Evolutionary conservation across 1,140 invertebrate genomes (phyloP).

Genomic region (Rhyzopertha dominica): DNA sequence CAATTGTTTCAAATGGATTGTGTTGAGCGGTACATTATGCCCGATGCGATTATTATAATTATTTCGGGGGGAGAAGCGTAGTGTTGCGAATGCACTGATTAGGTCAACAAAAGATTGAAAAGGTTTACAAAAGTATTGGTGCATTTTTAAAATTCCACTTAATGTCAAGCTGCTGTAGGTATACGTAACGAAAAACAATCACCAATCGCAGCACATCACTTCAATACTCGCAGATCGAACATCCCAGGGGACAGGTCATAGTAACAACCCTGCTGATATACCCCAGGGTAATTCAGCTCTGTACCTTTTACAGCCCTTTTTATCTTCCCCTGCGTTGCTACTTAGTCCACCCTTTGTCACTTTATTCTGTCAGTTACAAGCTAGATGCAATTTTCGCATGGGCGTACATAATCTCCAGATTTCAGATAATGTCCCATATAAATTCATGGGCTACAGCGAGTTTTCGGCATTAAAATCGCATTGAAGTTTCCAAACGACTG

Average conservation of each 20-base stretch:
- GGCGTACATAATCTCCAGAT: slow-evolving; percentile 14
- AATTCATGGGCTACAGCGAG: too few relatives aligned
- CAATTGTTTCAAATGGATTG: slow-evolving; percentile 34
- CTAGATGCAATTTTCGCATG: neutral
- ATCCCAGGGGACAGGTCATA: slow-evolving; percentile 10
- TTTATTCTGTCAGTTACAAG: neutral
- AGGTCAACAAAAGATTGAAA: too few relatives aligned
- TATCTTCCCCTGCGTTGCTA: too few relatives aligned
- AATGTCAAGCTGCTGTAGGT: too few relatives aligned
- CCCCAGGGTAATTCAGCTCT: slow-evolving; percentile 11
- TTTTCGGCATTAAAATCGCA: slow-evolving; percentile 2
- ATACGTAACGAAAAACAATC: too few relatives aligned
- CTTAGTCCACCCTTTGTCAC: slow-evolving; percentile 4
- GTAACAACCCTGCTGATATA: slow-evolving; percentile 9
- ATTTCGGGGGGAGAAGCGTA: too few relatives aligned
- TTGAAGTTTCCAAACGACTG: neutral
- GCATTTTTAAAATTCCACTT: too few relatives aligned
- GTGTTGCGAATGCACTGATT: too few relatives aligned
- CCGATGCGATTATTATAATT: slow-evolving; percentile 17
- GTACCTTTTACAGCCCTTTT: slow-evolving; percentile 13
- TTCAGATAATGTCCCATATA: too few relatives aligned
- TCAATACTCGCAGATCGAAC: slow-evolving; percentile 4
- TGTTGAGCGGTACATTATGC: slow-evolving; percentile 21
- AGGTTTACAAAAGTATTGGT: too few relatives aligned
- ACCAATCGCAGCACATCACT: too few relatives aligned